Conservation (phyloP, 2,888 invertebrate species). For the Hoplodrina ambigua region DNA sequence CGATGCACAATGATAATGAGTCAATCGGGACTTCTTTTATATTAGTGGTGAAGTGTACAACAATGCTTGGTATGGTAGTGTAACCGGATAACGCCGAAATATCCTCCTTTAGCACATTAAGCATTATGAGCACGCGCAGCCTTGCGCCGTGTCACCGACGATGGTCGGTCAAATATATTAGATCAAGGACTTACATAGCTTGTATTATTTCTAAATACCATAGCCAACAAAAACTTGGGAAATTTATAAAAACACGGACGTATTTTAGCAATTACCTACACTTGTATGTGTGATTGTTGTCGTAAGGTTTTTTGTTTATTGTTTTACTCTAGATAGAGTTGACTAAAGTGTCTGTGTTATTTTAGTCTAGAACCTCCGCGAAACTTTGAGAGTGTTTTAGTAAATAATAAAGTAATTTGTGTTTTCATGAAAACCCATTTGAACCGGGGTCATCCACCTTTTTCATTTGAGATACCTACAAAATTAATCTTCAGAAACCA, state of each 20-base stretch:
- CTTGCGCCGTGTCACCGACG: slow-evolving; percentile 75
- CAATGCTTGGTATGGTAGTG: slow-evolving; percentile 59
- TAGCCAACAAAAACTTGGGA: slow-evolving; percentile 8
- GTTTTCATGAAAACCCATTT: slow-evolving; percentile 4
- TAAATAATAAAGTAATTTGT: slow-evolving; percentile 13
- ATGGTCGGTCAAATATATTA: slow-evolving; percentile 70
- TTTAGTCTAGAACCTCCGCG: slow-evolving; percentile 8
- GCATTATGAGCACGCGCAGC: slow-evolving; percentile 81
- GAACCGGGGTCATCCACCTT: slow-evolving; percentile 6
- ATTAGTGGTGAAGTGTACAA: slow-evolving; percentile 63
- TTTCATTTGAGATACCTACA: not conserved
- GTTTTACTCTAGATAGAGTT: slow-evolving; percentile 9
- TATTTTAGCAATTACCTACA: slow-evolving; percentile 19
- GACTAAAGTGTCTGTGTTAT: slow-evolving; percentile 17
- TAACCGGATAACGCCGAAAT: slow-evolving; percentile 80
- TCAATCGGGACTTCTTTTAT: slow-evolving; percentile 70
- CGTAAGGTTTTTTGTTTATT: slow-evolving; percentile 12
- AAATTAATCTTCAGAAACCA: not conserved
- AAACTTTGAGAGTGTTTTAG: slow-evolving; percentile 25
- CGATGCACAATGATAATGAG: slow-evolving; percentile 66
- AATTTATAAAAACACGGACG: slow-evolving; percentile 23
- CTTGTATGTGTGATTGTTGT: slow-evolving; percentile 14
- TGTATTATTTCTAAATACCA: slow-evolving; percentile 33
- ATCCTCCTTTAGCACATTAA: slow-evolving; percentile 80
- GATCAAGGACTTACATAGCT: slow-evolving; percentile 67